phyloP scores from a whole-genome alignment of 2,888 invertebrate species.

The Coenonympha arcania region DNA sequence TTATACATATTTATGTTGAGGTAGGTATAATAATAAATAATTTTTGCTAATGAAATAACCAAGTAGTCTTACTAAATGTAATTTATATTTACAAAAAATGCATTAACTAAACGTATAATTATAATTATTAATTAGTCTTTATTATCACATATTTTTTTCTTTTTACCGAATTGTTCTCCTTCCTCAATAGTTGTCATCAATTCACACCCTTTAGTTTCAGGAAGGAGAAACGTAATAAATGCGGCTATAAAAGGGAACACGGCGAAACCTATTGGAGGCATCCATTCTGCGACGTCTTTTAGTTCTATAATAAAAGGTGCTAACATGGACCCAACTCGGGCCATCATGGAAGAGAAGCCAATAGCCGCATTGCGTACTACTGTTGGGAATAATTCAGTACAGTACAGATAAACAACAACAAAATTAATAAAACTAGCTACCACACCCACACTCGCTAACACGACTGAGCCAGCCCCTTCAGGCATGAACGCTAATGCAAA shows the following conservation, averaged over 20 bases:
- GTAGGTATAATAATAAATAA: background rate
- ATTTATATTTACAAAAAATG: background rate
- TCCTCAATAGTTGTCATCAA: constrained; percentile 87
- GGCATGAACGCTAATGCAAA: constrained; percentile 75
- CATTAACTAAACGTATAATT: background rate
- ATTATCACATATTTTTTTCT: constrained; percentile 22
- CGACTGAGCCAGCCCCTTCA: constrained; percentile 58
- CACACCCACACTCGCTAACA: constrained; percentile 81
- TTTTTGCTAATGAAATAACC: background rate
- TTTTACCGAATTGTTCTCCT: constrained; percentile 76
- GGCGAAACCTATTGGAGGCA: constrained; percentile 83
- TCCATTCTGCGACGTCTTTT: constrained; percentile 64
- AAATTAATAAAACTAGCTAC: constrained; percentile 89
- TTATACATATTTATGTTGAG: too few relatives aligned
- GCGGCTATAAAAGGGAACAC: constrained; percentile 74
- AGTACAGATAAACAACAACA: constrained; percentile 88
- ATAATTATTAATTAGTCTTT: constrained; percentile 15
- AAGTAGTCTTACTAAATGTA: background rate
- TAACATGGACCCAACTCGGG: constrained; percentile 87
- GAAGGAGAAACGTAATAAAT: constrained; percentile 76
- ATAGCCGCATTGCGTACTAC: constrained; percentile 89
- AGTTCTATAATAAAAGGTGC: constrained; percentile 86
- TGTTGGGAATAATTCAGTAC: constrained; percentile 91
- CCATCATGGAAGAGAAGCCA: constrained; percentile 91
- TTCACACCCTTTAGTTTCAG: constrained; percentile 84